These are phyloP conservation scores for Columba guinea DNA, from an alignment of 2,797 vertebrate species.

Conservation along the genomic window DNA sequence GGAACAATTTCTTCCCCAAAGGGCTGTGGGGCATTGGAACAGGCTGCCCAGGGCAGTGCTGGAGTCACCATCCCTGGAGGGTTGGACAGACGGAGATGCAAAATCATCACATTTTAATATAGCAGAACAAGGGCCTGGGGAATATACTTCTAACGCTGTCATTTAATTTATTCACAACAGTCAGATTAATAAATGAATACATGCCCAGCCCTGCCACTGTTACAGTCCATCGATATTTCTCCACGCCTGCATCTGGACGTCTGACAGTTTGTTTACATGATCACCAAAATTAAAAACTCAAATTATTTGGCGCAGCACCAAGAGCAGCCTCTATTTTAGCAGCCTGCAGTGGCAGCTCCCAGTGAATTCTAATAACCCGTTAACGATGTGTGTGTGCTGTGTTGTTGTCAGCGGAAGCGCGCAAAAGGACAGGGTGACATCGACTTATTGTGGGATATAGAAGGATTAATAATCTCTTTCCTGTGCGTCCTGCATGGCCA, in stretches of 20 bases:
- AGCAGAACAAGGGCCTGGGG: neutral
- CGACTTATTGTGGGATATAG: neutral
- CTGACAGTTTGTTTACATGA: slow-evolving; percentile 71
- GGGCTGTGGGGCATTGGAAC: too few species aligned
- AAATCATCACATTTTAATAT: neutral
- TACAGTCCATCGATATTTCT: slow-evolving; percentile 28
- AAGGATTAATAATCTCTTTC: neutral
- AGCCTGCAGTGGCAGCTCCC: slow-evolving; percentile 45
- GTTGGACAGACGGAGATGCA: neutral
- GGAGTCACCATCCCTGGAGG: too few species aligned
- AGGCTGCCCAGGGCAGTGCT: too few species aligned
- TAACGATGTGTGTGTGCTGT: slow-evolving; percentile 11
- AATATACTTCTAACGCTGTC: neutral
- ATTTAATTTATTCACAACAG: neutral
- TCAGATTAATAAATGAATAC: neutral
- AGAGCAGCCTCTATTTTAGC: slow-evolving; percentile 56
- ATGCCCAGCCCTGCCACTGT: neutral
- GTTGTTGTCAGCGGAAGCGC: neutral
- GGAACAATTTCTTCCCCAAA: too few species aligned
- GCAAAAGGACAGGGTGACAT: neutral
- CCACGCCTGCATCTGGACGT: slow-evolving; percentile 3
- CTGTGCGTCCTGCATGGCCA: fast-evolving
- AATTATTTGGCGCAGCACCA: slow-evolving; percentile 46
- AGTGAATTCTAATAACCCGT: slow-evolving; percentile 55
- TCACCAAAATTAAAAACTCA: slow-evolving; percentile 44